phyloP scores from a whole-genome alignment of 2,888 invertebrate species.

The Epirrhoe alternata region DNA sequence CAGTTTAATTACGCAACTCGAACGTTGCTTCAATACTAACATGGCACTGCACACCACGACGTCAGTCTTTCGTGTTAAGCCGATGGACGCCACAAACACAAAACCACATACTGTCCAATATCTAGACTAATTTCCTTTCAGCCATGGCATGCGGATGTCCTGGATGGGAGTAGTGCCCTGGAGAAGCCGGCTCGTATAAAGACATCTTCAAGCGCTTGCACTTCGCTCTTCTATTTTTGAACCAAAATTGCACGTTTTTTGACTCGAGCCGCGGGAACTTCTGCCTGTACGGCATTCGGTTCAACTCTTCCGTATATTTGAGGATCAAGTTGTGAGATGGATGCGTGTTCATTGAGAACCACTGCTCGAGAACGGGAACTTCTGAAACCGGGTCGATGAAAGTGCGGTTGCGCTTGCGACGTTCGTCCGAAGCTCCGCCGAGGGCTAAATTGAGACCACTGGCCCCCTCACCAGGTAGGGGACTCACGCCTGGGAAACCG shows the following conservation, averaged over 20 bases:
- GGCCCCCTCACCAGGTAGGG: constrained; percentile 84
- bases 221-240: constrained; percentile 99
- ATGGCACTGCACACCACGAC: constrained; percentile 82
- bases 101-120: constrained; percentile 24
- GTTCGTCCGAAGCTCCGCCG: constrained; percentile 90
- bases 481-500: constrained; percentile 81
- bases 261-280: constrained; percentile 99
- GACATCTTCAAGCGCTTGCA: constrained; percentile 98
- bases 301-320: constrained; percentile 98
- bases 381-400: constrained; percentile 99
- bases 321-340: constrained; percentile 99
- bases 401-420: constrained; percentile 97
- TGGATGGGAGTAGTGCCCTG: constrained; percentile 86
- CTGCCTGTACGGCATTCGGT: constrained; percentile 98
- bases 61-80: constrained; percentile 78
- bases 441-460: constrained; percentile 87
- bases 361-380: constrained; percentile 96
- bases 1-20: constrained; percentile 57
- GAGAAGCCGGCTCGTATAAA: constrained; percentile 90
- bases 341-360: constrained; percentile 99
- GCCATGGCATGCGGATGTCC: constrained; percentile 83
- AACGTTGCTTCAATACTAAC: constrained; percentile 71
- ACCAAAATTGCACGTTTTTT: constrained; percentile 99
- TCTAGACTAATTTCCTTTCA: constrained; percentile 79
- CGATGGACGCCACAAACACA: constrained; percentile 53